Percentiles rank a stretch among this genome's conserved stretches.
phyloP scores from a whole-genome alignment of 2,888 invertebrate genomes.

The Megalurothrips usitatus region DNA sequence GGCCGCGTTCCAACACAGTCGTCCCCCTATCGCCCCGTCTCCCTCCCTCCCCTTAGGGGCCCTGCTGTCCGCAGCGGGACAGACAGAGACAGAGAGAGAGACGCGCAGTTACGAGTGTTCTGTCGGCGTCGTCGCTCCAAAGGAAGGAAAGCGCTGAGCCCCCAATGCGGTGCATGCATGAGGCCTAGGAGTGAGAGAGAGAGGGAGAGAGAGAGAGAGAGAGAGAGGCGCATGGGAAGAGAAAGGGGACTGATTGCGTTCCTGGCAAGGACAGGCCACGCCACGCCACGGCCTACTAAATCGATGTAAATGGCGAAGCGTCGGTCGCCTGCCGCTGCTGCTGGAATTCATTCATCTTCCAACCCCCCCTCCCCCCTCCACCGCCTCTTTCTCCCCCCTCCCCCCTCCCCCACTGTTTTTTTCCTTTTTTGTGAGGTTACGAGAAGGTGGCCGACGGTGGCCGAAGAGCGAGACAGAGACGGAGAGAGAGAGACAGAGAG shows the following conservation, averaged over 20 bases:
- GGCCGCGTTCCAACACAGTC: neutral
- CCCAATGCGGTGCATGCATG: too few species aligned
- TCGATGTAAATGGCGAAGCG: conserved; percentile 2
- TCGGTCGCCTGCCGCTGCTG: neutral
- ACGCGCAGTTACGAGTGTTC: too few species aligned
- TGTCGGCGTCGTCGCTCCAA: too few species aligned
- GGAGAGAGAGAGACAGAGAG: too few species aligned
- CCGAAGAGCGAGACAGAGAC: neutral
- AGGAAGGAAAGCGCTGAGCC: too few species aligned
- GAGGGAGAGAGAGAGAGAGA: neutral
- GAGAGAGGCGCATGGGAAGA: neutral
- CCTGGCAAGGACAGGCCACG: neutral
- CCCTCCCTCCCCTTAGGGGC: too few species aligned
- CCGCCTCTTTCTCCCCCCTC: too few species aligned
- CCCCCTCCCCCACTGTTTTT: neutral
- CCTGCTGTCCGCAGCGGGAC: too few species aligned
- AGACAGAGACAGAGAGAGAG: too few species aligned
- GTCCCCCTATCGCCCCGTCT: neutral
- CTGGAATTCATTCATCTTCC: neutral
- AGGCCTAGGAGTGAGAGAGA: neutral
- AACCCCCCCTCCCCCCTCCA: neutral
- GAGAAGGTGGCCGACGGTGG: neutral
- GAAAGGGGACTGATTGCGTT: neutral
- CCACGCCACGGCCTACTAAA: conserved; percentile 7
- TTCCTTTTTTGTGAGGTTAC: neutral